Evolutionary conservation across 30 jellyfish, hydroid and myxozoan genomes (phyloP), one percentile per base, ranked within the genome.

Genomic region (Cassiopea xamachana): DNA sequence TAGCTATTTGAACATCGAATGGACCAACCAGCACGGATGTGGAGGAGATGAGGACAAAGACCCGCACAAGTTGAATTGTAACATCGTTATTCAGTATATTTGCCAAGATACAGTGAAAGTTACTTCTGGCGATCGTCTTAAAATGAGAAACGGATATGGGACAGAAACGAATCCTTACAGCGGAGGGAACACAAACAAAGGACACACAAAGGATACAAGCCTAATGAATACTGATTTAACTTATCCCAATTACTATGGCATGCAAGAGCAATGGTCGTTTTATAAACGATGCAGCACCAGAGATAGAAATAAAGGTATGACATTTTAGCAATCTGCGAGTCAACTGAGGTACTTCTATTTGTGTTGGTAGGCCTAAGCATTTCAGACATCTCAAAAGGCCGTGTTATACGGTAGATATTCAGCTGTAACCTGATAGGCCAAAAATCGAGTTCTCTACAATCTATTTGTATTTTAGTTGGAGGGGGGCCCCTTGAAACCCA

Each of bases 1-100:
- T n/a, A 82, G 75, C 16, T 70, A 39, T 58, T 58, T 89, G 69
- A 75, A 48, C 7, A 83, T 95, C 6, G 97, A 91, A 77, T 95
- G 99, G 99, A 95, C 99, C 58, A 83, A 77, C 77, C 99, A 95
- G 80, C 99, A 95, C 91, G 98, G 98, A 12, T 95, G 98, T 84
- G 98, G 98, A 7, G 98, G 98, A 15, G 81, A 94, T 67, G 97
- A 94, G 69, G 96, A 94, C 83, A 83, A 69, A 18, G 91, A 80
- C 79, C 98, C 98, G 1, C 96, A 94, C 83, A 90, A 94, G 62
- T 50, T 94, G n/a, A 94, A 94, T 61, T 94, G 97, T 51, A 84
- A 94, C 73, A 47, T 94, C 48, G 98, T 94, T 47, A 19, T 94
- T 45, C 98, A 94, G 77, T 89, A 71, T 50, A 67, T 94, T 81